A percentile compares a stretch with the other conserved stretches of the same genome.
These are phyloP conservation scores for Tragelaphus buxtoni DNA, from an alignment of 2,113 vertebrate genomes.

Conservation along the genomic window DNA sequence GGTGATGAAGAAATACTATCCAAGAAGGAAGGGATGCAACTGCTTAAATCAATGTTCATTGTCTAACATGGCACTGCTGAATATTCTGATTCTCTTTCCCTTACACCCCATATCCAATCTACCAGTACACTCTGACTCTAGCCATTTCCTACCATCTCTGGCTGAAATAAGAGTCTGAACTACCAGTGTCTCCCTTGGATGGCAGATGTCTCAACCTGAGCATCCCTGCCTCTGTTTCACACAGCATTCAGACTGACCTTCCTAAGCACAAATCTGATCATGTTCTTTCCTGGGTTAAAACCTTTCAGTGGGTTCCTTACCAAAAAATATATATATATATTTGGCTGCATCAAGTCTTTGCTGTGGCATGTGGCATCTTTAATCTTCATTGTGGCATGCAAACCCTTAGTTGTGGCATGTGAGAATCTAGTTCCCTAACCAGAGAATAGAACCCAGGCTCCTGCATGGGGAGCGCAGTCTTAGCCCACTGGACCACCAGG, in stretches of 20 bases:
- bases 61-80: background rate
- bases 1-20: background rate
- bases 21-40: background rate
- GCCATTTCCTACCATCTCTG: background rate
- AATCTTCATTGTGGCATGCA: background rate
- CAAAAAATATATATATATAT: too few species aligned
- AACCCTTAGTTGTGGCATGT: background rate
- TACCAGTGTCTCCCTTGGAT: background rate
- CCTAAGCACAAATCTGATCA: background rate
- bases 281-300: background rate
- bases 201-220: background rate
- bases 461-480: background rate
- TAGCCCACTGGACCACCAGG: background rate
- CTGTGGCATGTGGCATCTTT: background rate
- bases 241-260: background rate
- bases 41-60: background rate
- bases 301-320: background rate
- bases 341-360: background rate
- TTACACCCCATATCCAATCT: background rate
- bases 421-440: background rate
- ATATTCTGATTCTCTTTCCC: background rate
- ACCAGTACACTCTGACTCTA: background rate
- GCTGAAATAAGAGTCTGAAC: background rate
- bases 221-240: background rate
- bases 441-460: background rate